phyloP scores from a whole-genome alignment of 2,797 vertebrate species.

The Sandelia bainsii region DNA sequence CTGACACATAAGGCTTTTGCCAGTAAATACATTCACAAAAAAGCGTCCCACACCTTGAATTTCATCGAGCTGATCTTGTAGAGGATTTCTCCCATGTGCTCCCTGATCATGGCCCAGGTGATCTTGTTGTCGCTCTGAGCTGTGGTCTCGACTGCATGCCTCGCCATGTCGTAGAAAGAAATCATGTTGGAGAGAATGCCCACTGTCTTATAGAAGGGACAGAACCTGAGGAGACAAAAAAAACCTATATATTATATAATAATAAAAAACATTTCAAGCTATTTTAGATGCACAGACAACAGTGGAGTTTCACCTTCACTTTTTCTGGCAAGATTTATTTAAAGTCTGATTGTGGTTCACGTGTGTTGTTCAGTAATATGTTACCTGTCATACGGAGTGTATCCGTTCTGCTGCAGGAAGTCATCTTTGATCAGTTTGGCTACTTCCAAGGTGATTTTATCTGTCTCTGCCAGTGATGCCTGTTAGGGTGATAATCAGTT shows the following conservation, averaged over 20 bases:
- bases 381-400: slow-evolving; percentile 96
- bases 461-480: slow-evolving; percentile 96
- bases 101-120: slow-evolving; percentile 95
- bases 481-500: slow-evolving; percentile 64
- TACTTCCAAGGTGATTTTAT: slow-evolving; percentile 98
- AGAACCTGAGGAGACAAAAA: slow-evolving; percentile 88
- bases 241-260: not conserved
- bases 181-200: slow-evolving; percentile 97
- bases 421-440: slow-evolving; percentile 98
- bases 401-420: slow-evolving; percentile 98
- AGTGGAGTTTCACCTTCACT: not conserved
- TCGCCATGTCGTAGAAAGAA: slow-evolving; percentile 95
- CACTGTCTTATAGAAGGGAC: slow-evolving; percentile 98
- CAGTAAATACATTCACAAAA: slow-evolving; percentile 61
- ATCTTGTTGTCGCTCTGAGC: slow-evolving; percentile 97
- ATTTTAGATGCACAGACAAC: slow-evolving; percentile 63
- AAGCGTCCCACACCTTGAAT: slow-evolving; percentile 89
- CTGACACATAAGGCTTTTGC: not conserved
- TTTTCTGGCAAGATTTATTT: not conserved
- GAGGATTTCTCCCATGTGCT: slow-evolving; percentile 95
- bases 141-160: slow-evolving; percentile 96
- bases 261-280: slow-evolving; percentile 54
- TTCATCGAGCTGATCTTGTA: slow-evolving; percentile 97
- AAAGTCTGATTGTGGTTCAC: not conserved
- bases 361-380: not conserved